Evolutionary conservation across 2,113 vertebrate species (phyloP).

Genomic region (Zeus faber): DNA sequence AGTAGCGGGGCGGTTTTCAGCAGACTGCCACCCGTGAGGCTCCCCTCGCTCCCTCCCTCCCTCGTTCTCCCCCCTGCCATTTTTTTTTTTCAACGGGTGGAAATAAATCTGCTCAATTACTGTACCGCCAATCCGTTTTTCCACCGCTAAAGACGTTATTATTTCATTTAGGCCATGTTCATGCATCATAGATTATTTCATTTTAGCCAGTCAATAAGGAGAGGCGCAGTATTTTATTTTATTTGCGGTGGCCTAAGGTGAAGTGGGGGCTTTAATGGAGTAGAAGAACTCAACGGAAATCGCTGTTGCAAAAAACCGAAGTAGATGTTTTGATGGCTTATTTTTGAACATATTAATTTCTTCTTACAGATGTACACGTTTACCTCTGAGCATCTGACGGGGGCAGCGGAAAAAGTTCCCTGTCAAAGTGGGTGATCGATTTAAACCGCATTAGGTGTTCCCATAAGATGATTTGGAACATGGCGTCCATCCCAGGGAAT

Average conservation of each 20-base stretch:
- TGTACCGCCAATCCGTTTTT: slow-evolving; percentile 89
- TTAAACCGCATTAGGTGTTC: slow-evolving; percentile 87
- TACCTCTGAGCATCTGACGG: slow-evolving; percentile 81
- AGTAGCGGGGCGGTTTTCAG: slow-evolving; percentile 89
- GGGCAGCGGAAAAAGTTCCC: slow-evolving; percentile 77
- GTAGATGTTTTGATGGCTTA: slow-evolving; percentile 32
- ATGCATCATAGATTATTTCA: slow-evolving; percentile 95
- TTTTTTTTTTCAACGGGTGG: slow-evolving; percentile 74
- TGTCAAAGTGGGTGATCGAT: slow-evolving; percentile 88
- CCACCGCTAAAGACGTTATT: slow-evolving; percentile 97
- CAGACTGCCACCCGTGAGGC: slow-evolving; percentile 66
- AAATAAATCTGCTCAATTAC: slow-evolving; percentile 97
- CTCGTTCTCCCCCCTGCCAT: background rate
- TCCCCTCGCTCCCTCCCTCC: slow-evolving; percentile 58
- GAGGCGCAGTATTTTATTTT: slow-evolving; percentile 86
- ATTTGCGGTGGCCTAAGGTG: slow-evolving; percentile 72
- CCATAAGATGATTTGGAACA: slow-evolving; percentile 91
- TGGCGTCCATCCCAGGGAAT: slow-evolving; percentile 82
- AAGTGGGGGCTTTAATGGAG: slow-evolving; percentile 74
- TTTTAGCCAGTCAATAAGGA: slow-evolving; percentile 92
- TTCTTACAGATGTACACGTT: slow-evolving; percentile 44
- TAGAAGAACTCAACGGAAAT: no score
- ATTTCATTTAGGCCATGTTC: slow-evolving; percentile 97
- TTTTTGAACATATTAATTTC: slow-evolving; percentile 45
- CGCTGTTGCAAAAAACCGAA: slow-evolving; percentile 2